Conservation (phyloP, 1,140 invertebrate species). For the Drosophila ercepeae region DNA sequence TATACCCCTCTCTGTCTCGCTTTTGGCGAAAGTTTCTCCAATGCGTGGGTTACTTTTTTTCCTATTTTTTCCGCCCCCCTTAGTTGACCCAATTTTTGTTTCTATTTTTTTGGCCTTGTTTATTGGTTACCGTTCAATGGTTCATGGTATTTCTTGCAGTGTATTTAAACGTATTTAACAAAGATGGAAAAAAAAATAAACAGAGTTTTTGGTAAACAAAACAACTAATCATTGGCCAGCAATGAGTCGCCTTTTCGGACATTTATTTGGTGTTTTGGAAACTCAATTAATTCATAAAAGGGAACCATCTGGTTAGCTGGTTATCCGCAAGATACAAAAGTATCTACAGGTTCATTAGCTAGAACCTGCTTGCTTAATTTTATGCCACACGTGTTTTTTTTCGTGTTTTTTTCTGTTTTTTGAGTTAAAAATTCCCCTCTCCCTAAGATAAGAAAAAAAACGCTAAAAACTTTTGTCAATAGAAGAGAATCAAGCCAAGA, state of each 20-base stretch:
- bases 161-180: not conserved
- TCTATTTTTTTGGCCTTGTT: constrained; percentile 40
- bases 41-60: constrained; percentile 7
- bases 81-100: constrained; percentile 55
- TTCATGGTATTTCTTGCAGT: constrained; percentile 51
- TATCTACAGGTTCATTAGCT: constrained; percentile 22
- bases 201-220: not conserved
- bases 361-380: constrained; percentile 35
- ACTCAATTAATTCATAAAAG: constrained; percentile 40
- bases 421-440: not conserved
- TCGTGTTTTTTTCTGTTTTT: not conserved
- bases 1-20: constrained; percentile 1
- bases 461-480: constrained; percentile 65
- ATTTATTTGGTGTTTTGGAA: constrained; percentile 20
- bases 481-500: constrained; percentile 14
- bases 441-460: not conserved
- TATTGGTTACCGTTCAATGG: constrained; percentile 38
- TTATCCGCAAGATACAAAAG: constrained; percentile 14
- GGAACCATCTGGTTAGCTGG: constrained; percentile 12
- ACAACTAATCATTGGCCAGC: constrained; percentile 15
- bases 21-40: constrained; percentile 47
- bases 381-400: constrained; percentile 34
- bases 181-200: not conserved
- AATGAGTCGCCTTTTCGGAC: constrained; percentile 4
- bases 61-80: not conserved